Evolutionary conservation across 2,888 invertebrate species (phyloP), one percentile per base, ranked within the genome.

Genomic region (Phaonia tiefii): DNA sequence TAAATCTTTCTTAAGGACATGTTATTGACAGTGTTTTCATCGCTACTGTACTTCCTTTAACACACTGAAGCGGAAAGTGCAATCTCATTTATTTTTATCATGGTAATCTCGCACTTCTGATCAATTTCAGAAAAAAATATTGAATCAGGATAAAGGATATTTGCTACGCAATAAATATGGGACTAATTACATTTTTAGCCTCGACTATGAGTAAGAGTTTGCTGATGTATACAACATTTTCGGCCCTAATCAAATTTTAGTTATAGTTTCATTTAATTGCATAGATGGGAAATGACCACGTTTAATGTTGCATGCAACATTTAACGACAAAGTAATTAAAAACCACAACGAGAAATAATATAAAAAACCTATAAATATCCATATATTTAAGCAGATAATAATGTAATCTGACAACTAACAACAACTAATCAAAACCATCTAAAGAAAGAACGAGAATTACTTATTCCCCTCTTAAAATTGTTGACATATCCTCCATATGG

Each of bases 291-390:
- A 13, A 54, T 25, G 54, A 54, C 54, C 22, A 5, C 8, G 26
- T 49, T 77, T 58, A 77, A 77, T 77, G 72, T 77, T 66, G 56
- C 77, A 77, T 77, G 49, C 37, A 42, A 67, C 72, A 77, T 77
- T 77, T 49, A 71, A 77, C 58, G 58, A 44, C 63, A 63, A 63
- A 22, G 20, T 63, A 39, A 63, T 63, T 63, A 39, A 11, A 1
- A 58, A 15, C 31, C 8, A 4, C 11, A 56, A 1, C 1, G 3
- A 17, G 54, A 44, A 2, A 44, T n/a, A 44, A 44, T 15, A 1
- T 11, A 20, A 51, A 51, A 11, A 20, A 51, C 8, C 11, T 17
- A 20, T 20, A 20, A 11, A 15, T 17, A 22, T 4, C 20, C 2
- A 39, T 10, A 60, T 3, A 60, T 17, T 20, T 17, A 51, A 8